Evolutionary conservation across 2,888 invertebrate genomes (phyloP).

Genomic region (Dioctria linearis): DNA sequence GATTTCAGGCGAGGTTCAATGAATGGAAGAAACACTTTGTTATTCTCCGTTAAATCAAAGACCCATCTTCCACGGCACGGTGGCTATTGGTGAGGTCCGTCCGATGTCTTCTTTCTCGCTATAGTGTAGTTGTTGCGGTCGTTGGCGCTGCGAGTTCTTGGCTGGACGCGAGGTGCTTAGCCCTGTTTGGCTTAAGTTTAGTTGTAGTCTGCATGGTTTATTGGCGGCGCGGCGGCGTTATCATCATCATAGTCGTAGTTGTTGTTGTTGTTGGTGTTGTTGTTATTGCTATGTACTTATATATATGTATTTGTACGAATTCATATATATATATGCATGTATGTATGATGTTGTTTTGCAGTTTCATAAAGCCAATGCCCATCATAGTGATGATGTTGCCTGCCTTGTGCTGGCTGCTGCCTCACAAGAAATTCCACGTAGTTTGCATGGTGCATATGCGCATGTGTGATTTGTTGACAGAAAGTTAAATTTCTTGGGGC

Average conservation of each 20-base stretch:
- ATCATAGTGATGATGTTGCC: not conserved
- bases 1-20: slow-evolving; percentile 43
- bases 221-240: not conserved
- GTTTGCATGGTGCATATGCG: slow-evolving; percentile 7
- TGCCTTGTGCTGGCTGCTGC: slow-evolving; percentile 11
- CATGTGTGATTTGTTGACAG: slow-evolving; percentile 49
- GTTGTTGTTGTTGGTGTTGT: too few relatives aligned
- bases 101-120: slow-evolving; percentile 43
- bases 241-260: too few relatives aligned
- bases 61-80: slow-evolving; percentile 24
- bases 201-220: not conserved
- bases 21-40: slow-evolving; percentile 46
- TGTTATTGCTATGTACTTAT: too few relatives aligned
- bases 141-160: slow-evolving; percentile 6
- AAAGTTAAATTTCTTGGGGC: slow-evolving; percentile 33
- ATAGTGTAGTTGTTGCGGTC: not conserved
- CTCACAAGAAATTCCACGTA: slow-evolving; percentile 10
- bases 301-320: not conserved
- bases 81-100: slow-evolving; percentile 37
- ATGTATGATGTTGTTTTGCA: not conserved
- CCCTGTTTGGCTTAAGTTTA: not conserved
- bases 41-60: slow-evolving; percentile 44
- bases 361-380: not conserved
- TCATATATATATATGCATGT: not conserved
- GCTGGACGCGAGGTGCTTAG: slow-evolving; percentile 11